These are phyloP conservation scores for Pomatostomus ruficeps DNA, from an alignment of 2,113 vertebrate species.

Conservation along the genomic window DNA sequence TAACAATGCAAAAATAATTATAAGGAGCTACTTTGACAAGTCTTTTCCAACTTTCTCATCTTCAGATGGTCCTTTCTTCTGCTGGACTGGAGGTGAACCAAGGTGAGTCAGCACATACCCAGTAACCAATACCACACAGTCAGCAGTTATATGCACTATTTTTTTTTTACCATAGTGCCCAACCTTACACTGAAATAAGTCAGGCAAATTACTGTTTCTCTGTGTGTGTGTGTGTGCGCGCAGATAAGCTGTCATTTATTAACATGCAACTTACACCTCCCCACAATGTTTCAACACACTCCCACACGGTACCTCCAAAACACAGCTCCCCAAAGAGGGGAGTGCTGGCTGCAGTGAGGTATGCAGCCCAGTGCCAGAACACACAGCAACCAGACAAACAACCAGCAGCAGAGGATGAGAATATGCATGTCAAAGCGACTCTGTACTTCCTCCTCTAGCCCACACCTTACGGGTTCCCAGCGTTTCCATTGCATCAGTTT, in stretches of 20 bases:
- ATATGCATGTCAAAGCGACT: constrained; percentile 5
- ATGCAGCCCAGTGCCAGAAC: constrained; percentile 16
- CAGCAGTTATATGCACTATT: not conserved
- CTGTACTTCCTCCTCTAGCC: constrained; percentile 14
- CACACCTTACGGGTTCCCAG: constrained; percentile 37
- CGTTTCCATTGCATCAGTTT: not conserved
- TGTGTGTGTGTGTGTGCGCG: not conserved
- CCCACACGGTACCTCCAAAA: not conserved
- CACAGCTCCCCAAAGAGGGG: not conserved
- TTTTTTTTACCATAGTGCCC: not conserved
- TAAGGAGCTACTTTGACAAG: not conserved
- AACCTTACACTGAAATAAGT: constrained; percentile 11
- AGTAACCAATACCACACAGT: constrained; percentile 8
- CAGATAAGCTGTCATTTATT: constrained; percentile 20
- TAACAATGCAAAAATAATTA: not conserved
- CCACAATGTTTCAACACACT: not conserved
- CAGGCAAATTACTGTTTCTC: constrained; percentile 20
- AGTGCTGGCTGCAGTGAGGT: not conserved
- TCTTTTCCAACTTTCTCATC: not conserved
- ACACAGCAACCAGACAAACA: constrained; percentile 31
- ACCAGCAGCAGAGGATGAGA: not conserved
- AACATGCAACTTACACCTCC: not conserved
- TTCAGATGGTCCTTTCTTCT: not conserved
- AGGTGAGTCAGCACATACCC: not conserved
- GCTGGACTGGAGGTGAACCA: not conserved